Percentiles rank a stretch among this genome's conserved stretches.
Conservation (phyloP, 2,797 vertebrate species). For the Eulemur albifrons region DNA sequence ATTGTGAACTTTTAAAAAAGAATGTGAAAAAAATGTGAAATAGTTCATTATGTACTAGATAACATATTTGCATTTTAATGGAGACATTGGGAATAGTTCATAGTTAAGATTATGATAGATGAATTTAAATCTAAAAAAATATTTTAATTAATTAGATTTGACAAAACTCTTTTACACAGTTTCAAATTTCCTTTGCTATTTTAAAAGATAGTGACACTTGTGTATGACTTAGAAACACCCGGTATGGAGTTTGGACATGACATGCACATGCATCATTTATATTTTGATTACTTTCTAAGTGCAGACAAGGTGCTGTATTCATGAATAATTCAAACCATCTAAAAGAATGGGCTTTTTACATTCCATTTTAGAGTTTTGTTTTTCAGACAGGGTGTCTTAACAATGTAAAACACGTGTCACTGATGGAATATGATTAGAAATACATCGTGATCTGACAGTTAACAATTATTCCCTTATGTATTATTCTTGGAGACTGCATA, state of each 20-base stretch:
- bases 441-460: conserved; percentile 82
- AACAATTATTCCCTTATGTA: conserved; percentile 81
- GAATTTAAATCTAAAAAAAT: conserved; percentile 67
- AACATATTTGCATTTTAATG: not conserved
- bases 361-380: conserved; percentile 79
- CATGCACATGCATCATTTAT: conserved; percentile 85
- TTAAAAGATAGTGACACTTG: conserved; percentile 64
- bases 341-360: conserved; percentile 80
- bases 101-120: conserved; percentile 58
- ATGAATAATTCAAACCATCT: conserved; percentile 86
- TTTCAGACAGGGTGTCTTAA: conserved; percentile 82
- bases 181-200: conserved; percentile 72
- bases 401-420: conserved; percentile 82
- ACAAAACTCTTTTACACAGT: conserved; percentile 55
- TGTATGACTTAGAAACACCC: conserved; percentile 74
- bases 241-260: conserved; percentile 79
- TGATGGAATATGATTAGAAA: conserved; percentile 84
- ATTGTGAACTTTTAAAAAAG: not conserved
- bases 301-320: conserved; percentile 80
- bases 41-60: not conserved
- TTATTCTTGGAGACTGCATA: conserved; percentile 61
- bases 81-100: not conserved
- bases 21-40: not conserved
- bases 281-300: conserved; percentile 85
- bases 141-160: conserved; percentile 56